Evolutionary conservation across 64 coral and sea anemone species (phyloP), one percentile per base, ranked within the genome.

Genomic region (Montipora cactus): DNA sequence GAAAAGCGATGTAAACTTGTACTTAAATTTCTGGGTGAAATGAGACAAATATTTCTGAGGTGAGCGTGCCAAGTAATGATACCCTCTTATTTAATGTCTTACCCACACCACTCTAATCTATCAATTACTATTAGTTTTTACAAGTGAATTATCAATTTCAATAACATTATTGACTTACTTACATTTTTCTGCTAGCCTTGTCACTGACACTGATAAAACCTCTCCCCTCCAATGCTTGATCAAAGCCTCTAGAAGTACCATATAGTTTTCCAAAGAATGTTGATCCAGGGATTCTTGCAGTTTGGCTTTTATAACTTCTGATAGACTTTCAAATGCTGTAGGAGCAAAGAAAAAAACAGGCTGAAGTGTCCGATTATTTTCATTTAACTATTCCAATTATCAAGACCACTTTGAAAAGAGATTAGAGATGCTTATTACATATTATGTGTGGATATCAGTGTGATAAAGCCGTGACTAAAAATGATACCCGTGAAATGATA

Each of bases 201-300:
- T 86, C 14, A 86, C 82, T 21, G 66, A 67, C 15, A 86, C 82
- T 18, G 82, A 86, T 50, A 86, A 70, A 19, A 86, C 82, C 20
- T 86, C 82, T 71, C 82, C 82, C 47, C 66, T 86, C 82, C 82
- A 86, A 44, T 86, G 82, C 64, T 86, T 86, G 62, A 86, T 21
- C 82, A 86, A 50, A 50, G 82, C 82, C 47, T 86, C 82, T 50
- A 86, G 66, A 49, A 86, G 44, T 71, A 47, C 68, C 59, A 86
- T 6, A 22, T 86, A 64, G 3, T n/a, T 67, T 49, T 69, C 82
- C 64, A 86, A 50, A 5, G 47, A 71, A 8, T 18, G 19, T 70
- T 86, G 82, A 71, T 71, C 47, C 19, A 69, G 2, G 44, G 82
- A 72, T 72, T 86, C 82, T 71, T 86, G 64, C 16, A 86, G 59